phyloP scores from a whole-genome alignment of 1,140 invertebrate genomes.

The Galendromus occidentalis region DNA sequence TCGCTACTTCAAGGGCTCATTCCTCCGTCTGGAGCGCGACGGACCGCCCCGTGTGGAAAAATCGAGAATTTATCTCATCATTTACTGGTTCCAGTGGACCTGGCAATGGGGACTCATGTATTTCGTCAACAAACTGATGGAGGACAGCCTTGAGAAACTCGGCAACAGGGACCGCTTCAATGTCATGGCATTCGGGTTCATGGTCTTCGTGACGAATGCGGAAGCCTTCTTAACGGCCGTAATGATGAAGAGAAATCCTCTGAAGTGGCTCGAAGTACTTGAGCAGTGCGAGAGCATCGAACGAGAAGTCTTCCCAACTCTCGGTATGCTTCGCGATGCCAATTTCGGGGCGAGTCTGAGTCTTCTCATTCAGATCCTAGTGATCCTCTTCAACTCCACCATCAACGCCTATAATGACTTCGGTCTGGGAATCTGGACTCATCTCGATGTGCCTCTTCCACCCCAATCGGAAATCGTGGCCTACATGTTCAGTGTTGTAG shows the following conservation, averaged over 20 bases:
- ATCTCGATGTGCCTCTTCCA: background rate
- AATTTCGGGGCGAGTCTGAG: background rate
- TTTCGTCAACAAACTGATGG: background rate
- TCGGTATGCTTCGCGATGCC: background rate
- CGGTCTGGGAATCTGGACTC: background rate
- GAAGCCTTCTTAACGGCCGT: background rate
- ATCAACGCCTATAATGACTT: background rate
- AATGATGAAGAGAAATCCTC: background rate
- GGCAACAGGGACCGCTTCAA: background rate
- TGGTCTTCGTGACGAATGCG: background rate
- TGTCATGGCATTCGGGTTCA: background rate
- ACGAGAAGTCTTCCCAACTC: background rate
- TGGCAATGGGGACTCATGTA: background rate
- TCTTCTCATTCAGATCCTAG: background rate
- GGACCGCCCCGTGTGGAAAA: background rate
- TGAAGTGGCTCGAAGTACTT: background rate
- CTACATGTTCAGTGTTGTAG: background rate
- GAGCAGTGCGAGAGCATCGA: background rate
- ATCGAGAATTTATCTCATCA: background rate
- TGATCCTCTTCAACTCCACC: background rate
- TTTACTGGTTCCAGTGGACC: background rate
- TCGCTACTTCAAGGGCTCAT: background rate
- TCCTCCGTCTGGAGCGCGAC: background rate
- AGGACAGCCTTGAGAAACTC: background rate
- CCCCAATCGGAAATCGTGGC: background rate